These are phyloP conservation scores for Crocallis elinguaria DNA, from an alignment of 2,888 invertebrate species.

Conservation along the genomic window DNA sequence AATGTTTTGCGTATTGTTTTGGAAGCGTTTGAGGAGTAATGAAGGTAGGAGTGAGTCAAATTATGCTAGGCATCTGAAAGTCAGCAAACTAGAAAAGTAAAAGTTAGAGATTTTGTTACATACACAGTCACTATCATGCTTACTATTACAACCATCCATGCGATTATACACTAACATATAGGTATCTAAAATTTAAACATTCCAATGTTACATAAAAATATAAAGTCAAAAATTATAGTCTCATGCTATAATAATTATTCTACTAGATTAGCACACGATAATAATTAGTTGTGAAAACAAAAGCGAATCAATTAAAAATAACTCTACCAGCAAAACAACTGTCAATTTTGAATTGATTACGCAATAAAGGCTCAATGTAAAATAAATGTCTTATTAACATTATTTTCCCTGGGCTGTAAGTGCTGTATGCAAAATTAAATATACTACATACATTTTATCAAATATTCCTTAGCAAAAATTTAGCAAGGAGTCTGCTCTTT, in stretches of 20 bases:
- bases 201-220: neutral
- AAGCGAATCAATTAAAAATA: neutral
- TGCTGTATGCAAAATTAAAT: no score
- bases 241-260: conserved; percentile 6
- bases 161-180: conserved; percentile 8
- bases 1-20: no score
- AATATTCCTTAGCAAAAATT: no score
- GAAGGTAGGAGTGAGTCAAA: no score
- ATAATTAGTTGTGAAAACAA: conserved; percentile 15
- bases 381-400: no score
- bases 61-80: no score
- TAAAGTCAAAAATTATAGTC: neutral
- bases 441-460: no score
- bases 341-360: neutral
- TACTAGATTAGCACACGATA: conserved; percentile 9
- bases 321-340: neutral
- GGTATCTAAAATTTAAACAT: neutral
- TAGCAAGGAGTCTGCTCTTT: no score
- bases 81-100: no score
- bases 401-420: no score
- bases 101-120: neutral
- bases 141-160: neutral
- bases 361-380: no score
- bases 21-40: no score
- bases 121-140: neutral